These are phyloP conservation scores for Capreolus pygargus DNA, from an alignment of 2,113 vertebrate species.

Conservation along the genomic window DNA sequence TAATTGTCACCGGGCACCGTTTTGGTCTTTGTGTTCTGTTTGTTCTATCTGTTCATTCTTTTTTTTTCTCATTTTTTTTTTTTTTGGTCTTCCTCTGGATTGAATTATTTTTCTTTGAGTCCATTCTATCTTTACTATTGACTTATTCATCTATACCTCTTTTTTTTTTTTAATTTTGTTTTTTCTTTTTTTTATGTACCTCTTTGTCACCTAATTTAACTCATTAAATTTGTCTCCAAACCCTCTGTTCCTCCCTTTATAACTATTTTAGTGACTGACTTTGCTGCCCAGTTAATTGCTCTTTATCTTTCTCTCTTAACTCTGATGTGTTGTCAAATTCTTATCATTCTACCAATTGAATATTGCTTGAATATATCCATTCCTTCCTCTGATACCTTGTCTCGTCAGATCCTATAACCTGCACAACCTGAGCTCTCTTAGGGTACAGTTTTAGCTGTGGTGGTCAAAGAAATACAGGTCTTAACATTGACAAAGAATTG, in stretches of 20 bases:
- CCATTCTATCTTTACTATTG: background rate
- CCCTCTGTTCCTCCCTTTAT: background rate
- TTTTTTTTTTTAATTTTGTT: background rate
- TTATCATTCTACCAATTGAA: background rate
- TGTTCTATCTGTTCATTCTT: background rate
- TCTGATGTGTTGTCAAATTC: background rate
- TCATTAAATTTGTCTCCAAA: background rate
- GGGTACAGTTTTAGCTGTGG: background rate
- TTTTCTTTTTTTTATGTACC: background rate
- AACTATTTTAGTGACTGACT: background rate
- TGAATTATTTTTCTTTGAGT: background rate
- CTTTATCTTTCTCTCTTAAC: background rate
- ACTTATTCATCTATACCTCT: background rate
- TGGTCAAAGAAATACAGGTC: background rate
- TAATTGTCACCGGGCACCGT: background rate
- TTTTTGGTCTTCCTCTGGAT: background rate
- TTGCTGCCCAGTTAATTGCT: background rate
- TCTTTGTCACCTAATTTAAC: background rate
- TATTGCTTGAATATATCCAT: background rate
- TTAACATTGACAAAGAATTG: background rate
- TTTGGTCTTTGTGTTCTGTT: background rate
- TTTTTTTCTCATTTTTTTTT: background rate
- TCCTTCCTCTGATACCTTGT: background rate
- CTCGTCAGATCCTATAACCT: background rate
- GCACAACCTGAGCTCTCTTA: background rate